These are phyloP conservation scores for Colius striatus DNA, from an alignment of 2,113 vertebrate species.

Conservation along the genomic window DNA sequence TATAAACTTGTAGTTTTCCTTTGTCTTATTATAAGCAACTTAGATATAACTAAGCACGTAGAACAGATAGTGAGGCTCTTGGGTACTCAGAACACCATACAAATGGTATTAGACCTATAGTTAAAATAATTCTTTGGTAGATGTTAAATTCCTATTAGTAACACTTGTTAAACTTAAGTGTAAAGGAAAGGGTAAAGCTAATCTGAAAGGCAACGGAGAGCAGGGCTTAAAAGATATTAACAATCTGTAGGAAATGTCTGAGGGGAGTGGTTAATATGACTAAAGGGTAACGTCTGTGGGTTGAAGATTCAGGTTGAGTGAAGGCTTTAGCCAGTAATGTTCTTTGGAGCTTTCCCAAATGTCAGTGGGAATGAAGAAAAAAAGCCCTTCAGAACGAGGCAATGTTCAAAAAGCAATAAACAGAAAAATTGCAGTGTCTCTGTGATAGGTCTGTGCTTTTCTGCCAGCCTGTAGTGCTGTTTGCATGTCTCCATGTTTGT, in stretches of 20 bases:
- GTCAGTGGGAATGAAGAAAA: neutral
- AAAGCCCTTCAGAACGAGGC: neutral
- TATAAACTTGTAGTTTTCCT: neutral
- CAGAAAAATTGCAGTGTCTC: neutral
- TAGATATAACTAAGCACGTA: constrained; percentile 44
- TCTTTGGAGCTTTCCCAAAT: constrained; percentile 35
- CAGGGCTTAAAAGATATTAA: constrained; percentile 56
- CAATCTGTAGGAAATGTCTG: constrained; percentile 61
- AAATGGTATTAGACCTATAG: constrained; percentile 58
- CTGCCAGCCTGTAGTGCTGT: neutral
- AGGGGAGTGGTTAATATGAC: constrained; percentile 36
- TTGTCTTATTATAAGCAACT: constrained; percentile 30
- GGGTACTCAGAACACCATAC: constrained; percentile 44
- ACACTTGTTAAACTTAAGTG: constrained; percentile 73
- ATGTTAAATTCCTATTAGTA: constrained; percentile 78
- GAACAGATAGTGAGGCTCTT: constrained; percentile 35
- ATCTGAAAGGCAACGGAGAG: constrained; percentile 62
- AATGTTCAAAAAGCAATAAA: constrained; percentile 6
- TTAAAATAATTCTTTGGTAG: constrained; percentile 74
- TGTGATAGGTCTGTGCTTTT: neutral
- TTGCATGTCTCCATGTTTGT: neutral
- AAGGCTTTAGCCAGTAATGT: neutral
- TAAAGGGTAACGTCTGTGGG: neutral
- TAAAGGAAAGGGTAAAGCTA: constrained; percentile 69
- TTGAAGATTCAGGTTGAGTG: constrained; percentile 25